Evolutionary conservation across 2,888 invertebrate species (phyloP).

Genomic region (Seira ritae): DNA sequence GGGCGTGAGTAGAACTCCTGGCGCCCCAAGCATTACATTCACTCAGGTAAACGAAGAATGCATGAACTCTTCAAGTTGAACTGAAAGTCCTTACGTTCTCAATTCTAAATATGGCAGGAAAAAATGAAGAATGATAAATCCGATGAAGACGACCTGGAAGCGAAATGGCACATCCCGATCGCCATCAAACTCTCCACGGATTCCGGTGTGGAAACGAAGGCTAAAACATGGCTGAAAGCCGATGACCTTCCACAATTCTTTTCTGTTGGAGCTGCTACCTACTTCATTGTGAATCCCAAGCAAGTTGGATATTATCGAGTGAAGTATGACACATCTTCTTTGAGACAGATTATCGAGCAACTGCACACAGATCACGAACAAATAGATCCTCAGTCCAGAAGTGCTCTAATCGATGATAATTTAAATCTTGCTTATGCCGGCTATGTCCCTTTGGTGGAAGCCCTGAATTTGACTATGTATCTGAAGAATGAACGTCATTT

Average conservation of each 20-base stretch:
- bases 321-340: slow-evolving; percentile 43
- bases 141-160: neutral
- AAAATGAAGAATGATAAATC: slow-evolving; percentile 1
- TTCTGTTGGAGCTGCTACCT: neutral
- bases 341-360: slow-evolving; percentile 54
- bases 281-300: slow-evolving; percentile 66
- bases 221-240: slow-evolving; percentile 35
- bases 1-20: slow-evolving; percentile 30
- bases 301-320: slow-evolving; percentile 68
- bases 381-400: slow-evolving; percentile 61
- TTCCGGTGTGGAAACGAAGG: neutral
- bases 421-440: slow-evolving; percentile 63
- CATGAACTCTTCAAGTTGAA: neutral
- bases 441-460: slow-evolving; percentile 24
- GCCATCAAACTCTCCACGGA: slow-evolving; percentile 25
- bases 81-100: no score
- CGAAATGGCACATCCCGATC: slow-evolving; percentile 49
- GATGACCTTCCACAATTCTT: neutral
- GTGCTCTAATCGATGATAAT: slow-evolving; percentile 67
- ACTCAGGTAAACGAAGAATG: slow-evolving; percentile 10
- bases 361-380: slow-evolving; percentile 43
- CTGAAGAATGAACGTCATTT: slow-evolving; percentile 61
- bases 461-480: slow-evolving; percentile 63
- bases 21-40: neutral
- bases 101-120: no score